Base-by-base conservation (phyloP, 2,797 vertebrate genomes). In the Serranus cabrilla region DNA sequence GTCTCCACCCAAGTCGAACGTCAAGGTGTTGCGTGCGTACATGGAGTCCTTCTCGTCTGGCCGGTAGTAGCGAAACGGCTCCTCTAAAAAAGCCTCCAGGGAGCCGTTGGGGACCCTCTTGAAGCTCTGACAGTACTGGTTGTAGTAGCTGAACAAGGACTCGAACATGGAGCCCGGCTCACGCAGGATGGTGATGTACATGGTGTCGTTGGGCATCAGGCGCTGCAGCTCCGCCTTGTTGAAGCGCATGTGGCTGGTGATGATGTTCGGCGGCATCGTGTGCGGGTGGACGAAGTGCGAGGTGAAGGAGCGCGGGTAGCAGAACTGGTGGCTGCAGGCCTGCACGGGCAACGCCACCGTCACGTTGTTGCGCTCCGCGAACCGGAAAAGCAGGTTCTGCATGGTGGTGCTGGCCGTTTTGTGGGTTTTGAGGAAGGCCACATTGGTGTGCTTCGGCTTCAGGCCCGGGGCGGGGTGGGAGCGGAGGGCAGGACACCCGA, bases 361-460 rank as follows among this genome's bases (percentile, higher is more conserved):
- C 51, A 97, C 87, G 86, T 96, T 96, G 92, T 96, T 94, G 71
- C 88, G 93, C 79, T 97, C 97, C 0, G 95, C 96, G 1, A 97
- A 97, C 59, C 97, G 96, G 75, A 97, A 97, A 11, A 97, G 91
- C 62, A 97, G 92, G 92, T 97, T 97, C 92, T 97, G 96, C 89
- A 97, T 95, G 4, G 96, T 97, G 66, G 85, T 94, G 88, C 97
- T 96, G 39, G 96, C 96, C 0, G 96, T 97, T 84, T 97, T 97
- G 93, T 97, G 96, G 11, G 96, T 97, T 93, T 97, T 97, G 55
- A 97, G 92, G 93, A 97, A 97, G 88, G 92, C 95, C 79, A 97
- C 91, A 0, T 95, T 94, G 83, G 91, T 95, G 89, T 96, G 96
- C 87, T 97, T 97, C 0, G 86, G 86, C 1, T 93, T 93, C 16